These are phyloP conservation scores for Brachionus manjavacas DNA, from an alignment of 1,140 invertebrate species.

Conservation along the genomic window DNA sequence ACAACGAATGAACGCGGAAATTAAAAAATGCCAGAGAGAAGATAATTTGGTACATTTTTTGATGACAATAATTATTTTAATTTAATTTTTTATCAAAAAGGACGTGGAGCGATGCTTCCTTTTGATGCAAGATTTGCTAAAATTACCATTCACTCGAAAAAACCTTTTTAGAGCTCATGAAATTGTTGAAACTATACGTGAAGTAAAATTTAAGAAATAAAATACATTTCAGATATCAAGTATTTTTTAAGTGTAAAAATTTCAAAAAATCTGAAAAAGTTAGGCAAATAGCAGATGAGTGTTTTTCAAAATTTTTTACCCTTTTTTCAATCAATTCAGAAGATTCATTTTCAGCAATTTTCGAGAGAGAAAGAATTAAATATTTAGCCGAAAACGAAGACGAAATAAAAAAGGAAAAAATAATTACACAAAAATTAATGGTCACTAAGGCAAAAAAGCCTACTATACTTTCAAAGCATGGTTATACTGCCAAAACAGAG, in stretches of 20 bases:
- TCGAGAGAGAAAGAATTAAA: constrained; percentile 24
- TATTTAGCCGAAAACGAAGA: constrained; percentile 18
- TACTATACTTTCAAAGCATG: neutral
- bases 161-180: neutral
- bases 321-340: neutral
- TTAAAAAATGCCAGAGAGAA: neutral
- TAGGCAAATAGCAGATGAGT: neutral
- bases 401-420: constrained; percentile 4
- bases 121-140: constrained; percentile 16
- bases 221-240: no score
- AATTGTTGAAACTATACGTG: constrained; percentile 19
- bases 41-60: neutral
- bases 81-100: neutral
- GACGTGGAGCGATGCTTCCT: neutral
- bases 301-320: neutral
- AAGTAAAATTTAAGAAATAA: neutral
- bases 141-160: constrained; percentile 21
- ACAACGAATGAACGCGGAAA: constrained; percentile 17
- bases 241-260: neutral
- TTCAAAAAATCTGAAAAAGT: constrained; percentile 30
- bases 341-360: neutral
- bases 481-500: neutral
- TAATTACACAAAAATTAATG: constrained; percentile 5
- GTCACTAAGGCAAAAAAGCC: neutral
- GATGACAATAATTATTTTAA: neutral